Conservation (phyloP, 2,888 invertebrate species). For the Carcina quercana region DNA sequence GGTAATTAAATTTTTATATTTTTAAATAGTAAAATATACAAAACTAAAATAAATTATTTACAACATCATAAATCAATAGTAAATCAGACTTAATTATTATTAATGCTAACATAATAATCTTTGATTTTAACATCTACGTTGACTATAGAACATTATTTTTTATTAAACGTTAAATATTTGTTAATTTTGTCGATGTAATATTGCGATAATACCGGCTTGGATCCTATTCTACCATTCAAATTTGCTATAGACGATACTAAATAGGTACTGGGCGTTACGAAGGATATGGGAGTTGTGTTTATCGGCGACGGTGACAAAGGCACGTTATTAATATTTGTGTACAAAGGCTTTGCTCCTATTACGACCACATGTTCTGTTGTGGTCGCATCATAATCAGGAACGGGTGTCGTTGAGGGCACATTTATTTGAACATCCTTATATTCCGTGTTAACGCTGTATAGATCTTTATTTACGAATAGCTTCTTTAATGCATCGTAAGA, state of each 20-base stretch:
- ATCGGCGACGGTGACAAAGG: constrained; percentile 18
- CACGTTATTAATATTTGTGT: constrained; percentile 37
- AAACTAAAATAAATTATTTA: constrained; percentile 20
- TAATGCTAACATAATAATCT: not conserved
- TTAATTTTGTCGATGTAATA: constrained; percentile 54
- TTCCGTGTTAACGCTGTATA: constrained; percentile 25
- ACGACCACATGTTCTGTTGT: constrained; percentile 39
- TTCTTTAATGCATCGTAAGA: constrained; percentile 39
- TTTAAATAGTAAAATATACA: constrained; percentile 3
- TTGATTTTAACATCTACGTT: not conserved
- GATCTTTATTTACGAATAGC: constrained; percentile 33
- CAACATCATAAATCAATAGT: constrained; percentile 9
- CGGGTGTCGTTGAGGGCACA: constrained; percentile 30
- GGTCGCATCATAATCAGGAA: constrained; percentile 21
- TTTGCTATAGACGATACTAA: constrained; percentile 47
- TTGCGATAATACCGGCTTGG: constrained; percentile 44
- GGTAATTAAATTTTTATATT: too few species aligned
- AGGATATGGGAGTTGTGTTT: constrained; percentile 14
- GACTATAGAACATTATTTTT: too few species aligned
- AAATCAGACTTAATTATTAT: constrained; percentile 1
- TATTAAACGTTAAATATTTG: constrained; percentile 54
- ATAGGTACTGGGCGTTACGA: constrained; percentile 34
- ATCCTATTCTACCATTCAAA: constrained; percentile 40
- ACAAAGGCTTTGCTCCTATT: constrained; percentile 39
- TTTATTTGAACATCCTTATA: constrained; percentile 28